phyloP scores from a whole-genome alignment of 2,888 invertebrate species.

The Ligdia adustata region DNA sequence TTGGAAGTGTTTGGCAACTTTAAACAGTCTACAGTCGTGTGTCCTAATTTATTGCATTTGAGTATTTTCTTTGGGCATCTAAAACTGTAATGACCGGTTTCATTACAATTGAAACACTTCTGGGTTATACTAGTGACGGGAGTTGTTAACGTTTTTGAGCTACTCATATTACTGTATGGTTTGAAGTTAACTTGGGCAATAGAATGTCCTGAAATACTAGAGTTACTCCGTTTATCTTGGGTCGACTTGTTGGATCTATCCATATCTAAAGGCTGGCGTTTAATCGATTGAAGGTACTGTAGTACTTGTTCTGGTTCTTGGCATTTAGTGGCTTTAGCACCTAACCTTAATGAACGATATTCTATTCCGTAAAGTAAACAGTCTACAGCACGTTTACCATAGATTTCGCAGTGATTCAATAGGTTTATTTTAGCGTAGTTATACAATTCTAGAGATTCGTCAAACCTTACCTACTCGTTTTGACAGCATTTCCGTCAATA shows the following conservation, averaged over 20 bases:
- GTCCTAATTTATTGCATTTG: too few relatives aligned
- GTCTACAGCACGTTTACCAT: neutral
- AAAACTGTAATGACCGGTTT: too few relatives aligned
- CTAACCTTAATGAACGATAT: constrained; percentile 1
- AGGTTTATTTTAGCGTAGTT: neutral
- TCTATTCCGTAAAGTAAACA: constrained; percentile 5
- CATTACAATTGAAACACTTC: too few relatives aligned
- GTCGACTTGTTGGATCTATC: neutral
- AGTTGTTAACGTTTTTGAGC: neutral
- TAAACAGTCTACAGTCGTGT: too few relatives aligned
- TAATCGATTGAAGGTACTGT: neutral
- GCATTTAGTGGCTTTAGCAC: neutral
- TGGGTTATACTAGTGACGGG: too few relatives aligned
- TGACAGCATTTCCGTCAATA: constrained; percentile 16
- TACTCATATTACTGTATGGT: neutral
- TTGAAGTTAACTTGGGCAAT: neutral
- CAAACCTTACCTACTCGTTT: constrained; percentile 6
- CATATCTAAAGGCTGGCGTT: neutral
- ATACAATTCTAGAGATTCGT: neutral
- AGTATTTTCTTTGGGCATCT: too few relatives aligned
- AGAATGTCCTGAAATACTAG: too few relatives aligned
- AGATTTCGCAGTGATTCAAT: neutral
- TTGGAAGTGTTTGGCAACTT: too few relatives aligned
- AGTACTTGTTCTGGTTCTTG: constrained; percentile 2
- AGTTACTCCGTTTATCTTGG: neutral